Base-by-base conservation (phyloP, 2,888 invertebrate genomes). In the Nyleta sp. region DNA sequence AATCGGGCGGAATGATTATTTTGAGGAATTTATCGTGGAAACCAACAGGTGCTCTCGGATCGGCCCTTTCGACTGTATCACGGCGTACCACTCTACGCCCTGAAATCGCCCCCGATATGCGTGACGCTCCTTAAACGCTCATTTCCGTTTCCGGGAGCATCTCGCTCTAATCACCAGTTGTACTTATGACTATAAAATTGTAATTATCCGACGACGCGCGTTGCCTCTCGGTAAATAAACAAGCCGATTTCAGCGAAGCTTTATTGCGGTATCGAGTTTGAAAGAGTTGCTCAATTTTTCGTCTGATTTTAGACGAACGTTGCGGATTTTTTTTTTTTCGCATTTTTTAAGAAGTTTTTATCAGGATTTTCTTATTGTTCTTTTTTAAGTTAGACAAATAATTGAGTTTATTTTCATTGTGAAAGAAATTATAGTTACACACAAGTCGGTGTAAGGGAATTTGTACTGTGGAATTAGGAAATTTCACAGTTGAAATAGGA, bases 1-100 rank as follows among this genome's bases (percentile, higher is more conserved):
- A 78, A 78, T 78, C 74, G 71, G 78, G 18, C 33, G 53, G 70
- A 60, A 75, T 79, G 74, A 79, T 79, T 79, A 79, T 79, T 79
- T 67, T 75, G 79, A 64, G 83, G 84, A 86, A 87, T 87, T 87
- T 85, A 87, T 85, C 85, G 85, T 88, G 87, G 85, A 88, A 88
- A 87, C 84, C 81, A 83, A 84, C 84, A 83, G 83, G 82, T 84
- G 84, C 73, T 76, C 70, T 22, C 20, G 31, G 80, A 83, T 80
- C 80, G 82, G 81, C 85, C 84, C 83, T 84, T 82, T 82, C 73
- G 73, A 75, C 84, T 82, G 80, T 81, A 81, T 76, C 78, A 79
- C 77, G 81, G 72, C 77, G 81, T 81, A 81, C 81, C 78, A 77
- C 78, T 77, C 79, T 71, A 84, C 83, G 78, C 82, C 65, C 83